Percentiles rank a stretch among this genome's conserved stretches.
Conservation (phyloP, 2,888 invertebrate genomes). For the Drosophila mimica region DNA sequence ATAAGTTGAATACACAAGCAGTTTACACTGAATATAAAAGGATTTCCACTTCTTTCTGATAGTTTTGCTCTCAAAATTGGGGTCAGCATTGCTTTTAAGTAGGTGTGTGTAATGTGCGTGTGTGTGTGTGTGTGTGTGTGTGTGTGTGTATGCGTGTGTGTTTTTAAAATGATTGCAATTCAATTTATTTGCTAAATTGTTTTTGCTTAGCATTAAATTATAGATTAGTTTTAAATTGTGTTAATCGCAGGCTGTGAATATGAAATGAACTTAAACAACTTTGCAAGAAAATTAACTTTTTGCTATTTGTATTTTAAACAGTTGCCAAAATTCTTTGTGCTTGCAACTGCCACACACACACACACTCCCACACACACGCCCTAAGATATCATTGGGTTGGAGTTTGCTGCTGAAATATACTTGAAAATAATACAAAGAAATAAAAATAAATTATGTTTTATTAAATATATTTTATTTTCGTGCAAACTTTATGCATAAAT, state of each 20-base stretch:
- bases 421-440: constrained; percentile 32
- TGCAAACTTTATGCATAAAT: constrained; percentile 68
- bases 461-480: constrained; percentile 44
- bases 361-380: constrained; percentile 10
- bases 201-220: constrained; percentile 20
- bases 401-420: constrained; percentile 30
- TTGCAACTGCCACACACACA: background rate
- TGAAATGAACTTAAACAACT: background rate
- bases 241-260: background rate
- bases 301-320: background rate
- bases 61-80: constrained; percentile 49
- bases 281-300: background rate
- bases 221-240: constrained; percentile 27
- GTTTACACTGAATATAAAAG: constrained; percentile 47
- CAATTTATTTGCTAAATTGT: constrained; percentile 52
- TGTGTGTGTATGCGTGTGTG: constrained; percentile 3
- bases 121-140: background rate
- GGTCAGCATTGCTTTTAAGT: constrained; percentile 30
- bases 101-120: background rate
- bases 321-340: background rate
- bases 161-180: constrained; percentile 37
- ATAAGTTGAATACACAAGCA: constrained; percentile 36
- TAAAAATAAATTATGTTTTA: constrained; percentile 39
- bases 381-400: constrained; percentile 1
- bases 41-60: constrained; percentile 49